A percentile compares a stretch with the other conserved stretches of the same genome.
phyloP scores from a whole-genome alignment of 2,888 invertebrate genomes.

The Andrena haemorrhoa region DNA sequence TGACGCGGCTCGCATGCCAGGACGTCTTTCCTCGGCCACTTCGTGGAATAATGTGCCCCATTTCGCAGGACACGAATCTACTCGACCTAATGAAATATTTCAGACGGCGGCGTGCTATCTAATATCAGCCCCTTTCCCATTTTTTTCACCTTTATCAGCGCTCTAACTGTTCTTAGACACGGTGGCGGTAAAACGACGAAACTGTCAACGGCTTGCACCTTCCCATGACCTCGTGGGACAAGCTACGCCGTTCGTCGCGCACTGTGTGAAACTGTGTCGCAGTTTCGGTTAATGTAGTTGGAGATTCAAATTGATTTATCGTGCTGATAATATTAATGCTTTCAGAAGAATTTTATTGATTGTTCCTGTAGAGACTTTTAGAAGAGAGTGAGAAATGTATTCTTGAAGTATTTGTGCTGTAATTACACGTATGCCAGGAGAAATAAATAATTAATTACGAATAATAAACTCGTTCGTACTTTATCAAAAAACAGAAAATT shows the following conservation, averaged over 20 bases:
- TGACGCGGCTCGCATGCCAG: conserved; percentile 53
- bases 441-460: too few species aligned
- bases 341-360: too few species aligned
- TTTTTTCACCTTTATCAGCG: conserved; percentile 14
- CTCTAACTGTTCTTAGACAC: conserved; percentile 35
- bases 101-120: conserved; percentile 49
- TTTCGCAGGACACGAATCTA: conserved; percentile 60
- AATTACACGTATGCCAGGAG: too few species aligned
- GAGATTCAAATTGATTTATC: too few species aligned
- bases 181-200: conserved; percentile 15
- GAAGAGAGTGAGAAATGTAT: too few species aligned
- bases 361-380: too few species aligned
- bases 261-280: too few species aligned
- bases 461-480: too few species aligned
- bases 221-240: conserved; percentile 35
- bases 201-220: conserved; percentile 24
- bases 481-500: too few species aligned
- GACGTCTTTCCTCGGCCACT: conserved; percentile 52
- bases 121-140: conserved; percentile 2
- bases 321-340: too few species aligned
- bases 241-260: not conserved
- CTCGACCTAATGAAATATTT: conserved; percentile 74
- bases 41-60: conserved; percentile 62
- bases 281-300: too few species aligned
- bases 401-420: too few species aligned